These are phyloP conservation scores for Anneissia japonica DNA, from an alignment of 35 echinoderm and acorn worm genomes.

Conservation along the genomic window DNA sequence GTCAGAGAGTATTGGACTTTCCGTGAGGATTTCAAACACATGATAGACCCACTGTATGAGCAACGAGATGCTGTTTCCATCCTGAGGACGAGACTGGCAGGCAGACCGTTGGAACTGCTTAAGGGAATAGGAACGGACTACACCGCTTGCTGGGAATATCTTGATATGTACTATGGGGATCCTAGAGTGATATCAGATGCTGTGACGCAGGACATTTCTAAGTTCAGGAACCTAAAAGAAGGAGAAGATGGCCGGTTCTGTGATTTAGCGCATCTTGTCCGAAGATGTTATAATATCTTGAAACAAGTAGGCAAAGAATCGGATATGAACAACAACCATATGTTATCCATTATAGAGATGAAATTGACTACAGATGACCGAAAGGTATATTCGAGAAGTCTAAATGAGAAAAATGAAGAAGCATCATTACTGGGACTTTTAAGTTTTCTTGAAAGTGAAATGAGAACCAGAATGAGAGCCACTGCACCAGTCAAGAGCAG, in stretches of 20 bases:
- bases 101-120: slow-evolving; percentile 53
- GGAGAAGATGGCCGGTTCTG: background rate
- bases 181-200: slow-evolving; percentile 34
- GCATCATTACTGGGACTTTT: background rate
- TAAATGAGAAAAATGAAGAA: background rate
- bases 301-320: slow-evolving; percentile 4
- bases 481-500: background rate
- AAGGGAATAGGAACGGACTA: slow-evolving; percentile 9
- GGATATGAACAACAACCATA: background rate
- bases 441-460: background rate
- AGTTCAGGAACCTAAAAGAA: background rate
- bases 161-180: background rate
- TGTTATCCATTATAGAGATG: background rate
- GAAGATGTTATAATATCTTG: background rate
- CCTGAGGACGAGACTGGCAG: slow-evolving; percentile 22
- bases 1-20: slow-evolving; percentile 54
- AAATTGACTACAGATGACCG: background rate
- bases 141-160: background rate
- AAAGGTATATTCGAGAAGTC: background rate
- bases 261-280: background rate
- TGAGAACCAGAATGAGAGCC: background rate
- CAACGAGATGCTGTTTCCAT: slow-evolving; percentile 45
- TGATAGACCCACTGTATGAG: slow-evolving; percentile 13
- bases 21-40: slow-evolving; percentile 45
- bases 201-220: slow-evolving; percentile 22